These are phyloP conservation scores for Thamnaconus septentrionalis DNA, from an alignment of 2,113 vertebrate species.

Conservation along the genomic window DNA sequence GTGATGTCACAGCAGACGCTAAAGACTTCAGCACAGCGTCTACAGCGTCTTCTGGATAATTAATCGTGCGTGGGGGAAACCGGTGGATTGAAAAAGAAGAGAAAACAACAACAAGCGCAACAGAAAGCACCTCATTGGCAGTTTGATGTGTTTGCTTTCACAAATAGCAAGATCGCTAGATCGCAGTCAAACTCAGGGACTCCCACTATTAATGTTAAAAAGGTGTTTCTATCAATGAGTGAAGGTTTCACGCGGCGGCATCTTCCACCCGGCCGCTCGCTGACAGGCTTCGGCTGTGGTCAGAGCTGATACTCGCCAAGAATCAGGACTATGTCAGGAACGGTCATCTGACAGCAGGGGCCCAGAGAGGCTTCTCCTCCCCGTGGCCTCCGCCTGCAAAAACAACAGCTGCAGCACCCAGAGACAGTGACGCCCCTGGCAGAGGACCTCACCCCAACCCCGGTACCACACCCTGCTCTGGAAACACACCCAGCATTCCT, in stretches of 20 bases:
- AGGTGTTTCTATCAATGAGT: constrained; percentile 18
- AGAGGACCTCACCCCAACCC: constrained; percentile 26
- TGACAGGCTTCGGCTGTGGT: constrained; percentile 49
- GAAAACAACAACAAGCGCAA: too few species aligned
- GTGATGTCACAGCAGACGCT: too few species aligned
- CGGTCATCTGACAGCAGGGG: constrained; percentile 67
- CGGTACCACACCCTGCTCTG: constrained; percentile 37
- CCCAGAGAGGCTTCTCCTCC: constrained; percentile 48
- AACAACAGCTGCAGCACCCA: constrained; percentile 76
- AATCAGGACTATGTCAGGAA: constrained; percentile 68
- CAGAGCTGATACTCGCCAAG: constrained; percentile 58
- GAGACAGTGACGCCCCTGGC: constrained; percentile 50
- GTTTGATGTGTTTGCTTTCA: too few species aligned
- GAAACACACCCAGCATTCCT: constrained; percentile 35
- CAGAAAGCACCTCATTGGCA: too few species aligned
- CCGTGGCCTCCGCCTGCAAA: constrained; percentile 57
- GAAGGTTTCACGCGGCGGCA: constrained; percentile 25
- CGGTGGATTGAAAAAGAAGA: too few species aligned
- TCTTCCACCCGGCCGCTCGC: constrained; percentile 44
- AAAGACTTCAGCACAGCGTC: too few species aligned
- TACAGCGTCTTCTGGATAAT: too few species aligned
- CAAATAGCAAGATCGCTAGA: too few species aligned
- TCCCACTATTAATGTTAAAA: too few species aligned
- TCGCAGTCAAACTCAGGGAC: too few species aligned
- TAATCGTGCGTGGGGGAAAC: too few species aligned